Evolutionary conservation across 2,797 vertebrate genomes (phyloP).

Genomic region (Scleropages formosus): DNA sequence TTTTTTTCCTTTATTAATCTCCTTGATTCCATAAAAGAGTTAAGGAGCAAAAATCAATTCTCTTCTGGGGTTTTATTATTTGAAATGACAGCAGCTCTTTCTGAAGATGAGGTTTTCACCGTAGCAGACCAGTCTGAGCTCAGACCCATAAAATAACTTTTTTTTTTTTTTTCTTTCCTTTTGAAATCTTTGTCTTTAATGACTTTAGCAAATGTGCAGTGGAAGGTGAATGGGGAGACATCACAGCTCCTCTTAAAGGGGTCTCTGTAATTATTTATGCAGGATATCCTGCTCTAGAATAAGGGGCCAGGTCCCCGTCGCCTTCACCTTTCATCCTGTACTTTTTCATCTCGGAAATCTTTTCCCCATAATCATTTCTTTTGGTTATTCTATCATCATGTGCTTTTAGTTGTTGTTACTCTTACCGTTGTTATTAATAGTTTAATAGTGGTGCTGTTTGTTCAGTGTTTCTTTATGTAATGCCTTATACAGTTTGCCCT

Average conservation of each 20-base stretch:
- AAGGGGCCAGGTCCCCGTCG: conserved; percentile 58
- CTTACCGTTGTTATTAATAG: background rate
- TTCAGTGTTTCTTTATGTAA: background rate
- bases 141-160: conserved; percentile 69
- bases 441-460: background rate
- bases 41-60: conserved; percentile 52
- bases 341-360: conserved; percentile 59
- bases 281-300: conserved; percentile 74
- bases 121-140: conserved; percentile 69
- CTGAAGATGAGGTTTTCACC: conserved; percentile 67
- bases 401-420: background rate
- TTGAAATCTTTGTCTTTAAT: conserved; percentile 76
- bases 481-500: background rate
- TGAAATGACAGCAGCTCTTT: conserved; percentile 66
- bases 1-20: conserved; percentile 68
- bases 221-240: conserved; percentile 61
- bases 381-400: background rate
- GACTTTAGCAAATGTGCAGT: conserved; percentile 77
- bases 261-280: conserved; percentile 75
- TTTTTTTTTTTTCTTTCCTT: conserved; percentile 68
- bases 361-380: conserved; percentile 64
- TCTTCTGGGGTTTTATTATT: conserved; percentile 65
- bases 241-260: conserved; percentile 66
- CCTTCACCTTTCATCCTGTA: conserved; percentile 55
- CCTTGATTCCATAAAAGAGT: conserved; percentile 56